phyloP scores from a whole-genome alignment of 2,888 invertebrate genomes.

The Orthosia incerta region DNA sequence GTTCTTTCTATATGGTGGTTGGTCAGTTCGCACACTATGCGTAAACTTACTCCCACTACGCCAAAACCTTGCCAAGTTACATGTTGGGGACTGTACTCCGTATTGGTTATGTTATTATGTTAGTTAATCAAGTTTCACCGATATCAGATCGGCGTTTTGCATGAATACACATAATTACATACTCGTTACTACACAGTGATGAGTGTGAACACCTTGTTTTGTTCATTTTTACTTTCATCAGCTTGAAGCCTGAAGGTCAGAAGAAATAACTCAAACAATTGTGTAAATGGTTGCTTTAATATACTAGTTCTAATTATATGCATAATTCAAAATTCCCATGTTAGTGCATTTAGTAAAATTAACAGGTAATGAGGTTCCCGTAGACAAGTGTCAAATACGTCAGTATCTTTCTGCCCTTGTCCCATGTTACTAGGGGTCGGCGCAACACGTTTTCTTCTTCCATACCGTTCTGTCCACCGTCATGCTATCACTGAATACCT shows the following conservation, averaged over 20 bases:
- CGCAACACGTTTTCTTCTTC: too few relatives aligned
- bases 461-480: too few relatives aligned
- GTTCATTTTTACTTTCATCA: slow-evolving; percentile 53
- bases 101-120: slow-evolving; percentile 7
- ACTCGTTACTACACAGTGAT: slow-evolving; percentile 47
- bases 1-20: too few relatives aligned
- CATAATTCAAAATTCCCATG: slow-evolving; percentile 4
- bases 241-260: slow-evolving; percentile 41
- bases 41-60: too few relatives aligned
- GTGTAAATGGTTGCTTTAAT: slow-evolving; percentile 48
- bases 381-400: too few relatives aligned
- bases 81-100: too few relatives aligned
- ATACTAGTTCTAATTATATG: neutral
- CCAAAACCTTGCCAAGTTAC: too few relatives aligned
- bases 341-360: neutral
- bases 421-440: too few relatives aligned
- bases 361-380: neutral
- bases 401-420: too few relatives aligned
- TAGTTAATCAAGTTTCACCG: slow-evolving; percentile 15
- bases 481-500: too few relatives aligned
- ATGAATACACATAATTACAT: slow-evolving; percentile 49
- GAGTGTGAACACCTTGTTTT: slow-evolving; percentile 47
- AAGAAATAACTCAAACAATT: slow-evolving; percentile 48
- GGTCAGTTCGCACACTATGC: too few relatives aligned
- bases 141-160: slow-evolving; percentile 47